Evolutionary conservation across 2,113 vertebrate species (phyloP).

Genomic region (Dolichotis patagonum): DNA sequence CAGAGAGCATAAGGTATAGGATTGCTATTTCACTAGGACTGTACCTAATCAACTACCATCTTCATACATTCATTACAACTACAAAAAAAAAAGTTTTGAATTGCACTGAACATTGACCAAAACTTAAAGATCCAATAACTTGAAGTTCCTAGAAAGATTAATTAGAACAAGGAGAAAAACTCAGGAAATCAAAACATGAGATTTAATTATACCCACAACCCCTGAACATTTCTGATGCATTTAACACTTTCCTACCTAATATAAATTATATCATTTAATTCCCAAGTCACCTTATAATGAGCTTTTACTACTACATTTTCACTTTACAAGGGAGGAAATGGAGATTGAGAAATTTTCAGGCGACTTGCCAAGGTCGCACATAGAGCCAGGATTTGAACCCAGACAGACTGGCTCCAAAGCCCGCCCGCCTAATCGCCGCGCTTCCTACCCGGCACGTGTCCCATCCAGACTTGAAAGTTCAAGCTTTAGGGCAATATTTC

Average conservation of each 20-base stretch:
- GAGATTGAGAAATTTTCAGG: constrained; percentile 57
- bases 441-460: background rate
- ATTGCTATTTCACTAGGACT: background rate
- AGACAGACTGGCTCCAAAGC: constrained; percentile 65
- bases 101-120: background rate
- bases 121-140: background rate
- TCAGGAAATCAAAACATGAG: constrained; percentile 45
- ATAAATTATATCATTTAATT: constrained; percentile 59
- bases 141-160: constrained; percentile 55
- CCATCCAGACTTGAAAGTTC: constrained; percentile 39
- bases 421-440: background rate
- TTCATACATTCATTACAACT: background rate
- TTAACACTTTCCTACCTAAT: constrained; percentile 35
- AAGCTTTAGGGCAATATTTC: constrained; percentile 28
- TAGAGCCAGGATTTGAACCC: constrained; percentile 67
- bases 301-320: constrained; percentile 41
- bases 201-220: constrained; percentile 45
- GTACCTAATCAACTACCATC: background rate
- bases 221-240: constrained; percentile 3
- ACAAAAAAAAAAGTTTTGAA: background rate
- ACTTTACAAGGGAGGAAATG: constrained; percentile 61
- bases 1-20: background rate
- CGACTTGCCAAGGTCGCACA: constrained; percentile 40
- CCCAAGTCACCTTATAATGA: background rate
- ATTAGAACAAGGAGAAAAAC: constrained; percentile 22